phyloP scores from a whole-genome alignment of 2,113 vertebrate genomes.

The Mionectes macconnelli region DNA sequence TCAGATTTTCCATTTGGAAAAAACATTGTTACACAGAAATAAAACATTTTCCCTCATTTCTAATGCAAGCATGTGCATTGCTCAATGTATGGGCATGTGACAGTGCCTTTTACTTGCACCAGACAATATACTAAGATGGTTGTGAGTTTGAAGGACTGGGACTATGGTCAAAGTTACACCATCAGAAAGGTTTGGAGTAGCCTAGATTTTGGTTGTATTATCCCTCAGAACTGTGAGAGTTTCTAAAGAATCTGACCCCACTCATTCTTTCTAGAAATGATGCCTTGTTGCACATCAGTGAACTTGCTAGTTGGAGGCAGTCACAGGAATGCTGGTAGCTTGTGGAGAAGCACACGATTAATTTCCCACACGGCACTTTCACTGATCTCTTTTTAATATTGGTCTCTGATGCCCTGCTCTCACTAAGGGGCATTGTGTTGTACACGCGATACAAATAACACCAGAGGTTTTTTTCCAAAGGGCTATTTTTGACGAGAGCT shows the following conservation, averaged over 20 bases:
- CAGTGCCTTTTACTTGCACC: background rate
- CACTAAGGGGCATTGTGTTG: background rate
- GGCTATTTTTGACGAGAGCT: constrained; percentile 48
- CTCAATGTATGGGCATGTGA: rapidly evolving
- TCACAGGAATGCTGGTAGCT: background rate
- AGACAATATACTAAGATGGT: background rate
- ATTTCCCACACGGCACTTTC: background rate
- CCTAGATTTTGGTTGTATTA: background rate
- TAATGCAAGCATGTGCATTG: background rate
- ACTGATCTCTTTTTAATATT: background rate
- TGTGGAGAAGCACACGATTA: background rate
- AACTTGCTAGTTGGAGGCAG: constrained; percentile 24
- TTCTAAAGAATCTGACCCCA: background rate
- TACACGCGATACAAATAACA: background rate
- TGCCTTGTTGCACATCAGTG: constrained; percentile 1
- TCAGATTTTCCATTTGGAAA: background rate
- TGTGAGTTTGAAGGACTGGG: background rate
- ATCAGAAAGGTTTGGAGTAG: background rate
- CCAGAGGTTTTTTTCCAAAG: constrained; percentile 37
- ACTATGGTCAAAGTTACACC: background rate
- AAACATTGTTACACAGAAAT: background rate
- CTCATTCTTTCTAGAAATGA: constrained; percentile 26
- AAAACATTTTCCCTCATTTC: background rate
- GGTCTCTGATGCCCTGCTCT: background rate
- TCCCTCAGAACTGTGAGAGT: background rate